Conservation (phyloP, 2,888 invertebrate species). For the Macaria liturata region DNA sequence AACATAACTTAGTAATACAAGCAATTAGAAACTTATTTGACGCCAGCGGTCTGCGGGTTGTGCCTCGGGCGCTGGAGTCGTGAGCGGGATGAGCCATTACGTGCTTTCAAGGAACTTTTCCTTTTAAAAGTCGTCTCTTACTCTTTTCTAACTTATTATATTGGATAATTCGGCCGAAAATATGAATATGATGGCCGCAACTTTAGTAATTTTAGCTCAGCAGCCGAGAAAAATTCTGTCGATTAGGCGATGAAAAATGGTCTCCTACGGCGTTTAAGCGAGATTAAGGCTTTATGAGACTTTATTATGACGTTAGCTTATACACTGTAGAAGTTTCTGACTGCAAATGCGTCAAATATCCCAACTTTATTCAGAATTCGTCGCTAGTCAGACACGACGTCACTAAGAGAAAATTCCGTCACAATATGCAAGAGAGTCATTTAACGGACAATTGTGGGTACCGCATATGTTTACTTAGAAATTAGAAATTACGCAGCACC, state of each 20-base stretch:
- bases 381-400: too few relatives aligned
- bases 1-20: constrained; percentile 83
- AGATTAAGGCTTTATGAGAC: constrained; percentile 32
- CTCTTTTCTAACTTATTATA: constrained; percentile 81
- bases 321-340: constrained; percentile 1
- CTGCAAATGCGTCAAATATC: too few relatives aligned
- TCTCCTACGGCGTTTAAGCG: constrained; percentile 57
- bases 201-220: constrained; percentile 71
- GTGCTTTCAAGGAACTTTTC: constrained; percentile 79
- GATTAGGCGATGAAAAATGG: constrained; percentile 69
- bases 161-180: constrained; percentile 78
- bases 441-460: constrained; percentile 1
- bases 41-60: constrained; percentile 78
- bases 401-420: background rate
- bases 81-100: constrained; percentile 82
- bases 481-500: constrained; percentile 19
- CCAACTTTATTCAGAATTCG: too few relatives aligned
- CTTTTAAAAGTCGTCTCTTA: constrained; percentile 81
- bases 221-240: constrained; percentile 61
- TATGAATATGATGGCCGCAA: constrained; percentile 77
- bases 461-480: constrained; percentile 12
- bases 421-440: constrained; percentile 4
- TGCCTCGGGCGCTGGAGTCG: constrained; percentile 77
- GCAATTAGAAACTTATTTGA: constrained; percentile 84
- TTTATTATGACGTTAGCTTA: constrained; percentile 30